A percentile compares a stretch with the other conserved stretches of the same genome.
Evolutionary conservation across 2,888 invertebrate genomes (phyloP).

Genomic region (Scaptomyza flava): DNA sequence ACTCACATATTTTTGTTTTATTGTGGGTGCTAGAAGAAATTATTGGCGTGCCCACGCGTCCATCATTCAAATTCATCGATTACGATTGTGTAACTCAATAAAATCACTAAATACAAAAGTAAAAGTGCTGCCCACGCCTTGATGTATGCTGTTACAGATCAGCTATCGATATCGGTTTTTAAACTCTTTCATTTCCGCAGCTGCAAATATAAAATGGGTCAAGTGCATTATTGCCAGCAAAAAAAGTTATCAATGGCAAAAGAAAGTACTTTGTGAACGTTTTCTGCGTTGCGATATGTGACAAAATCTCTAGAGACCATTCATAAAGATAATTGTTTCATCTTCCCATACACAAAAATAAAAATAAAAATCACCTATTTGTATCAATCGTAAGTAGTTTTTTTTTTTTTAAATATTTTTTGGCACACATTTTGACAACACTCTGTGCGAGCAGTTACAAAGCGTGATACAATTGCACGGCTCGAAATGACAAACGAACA

Average conservation of each 20-base stretch:
- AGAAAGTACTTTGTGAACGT: constrained; percentile 24
- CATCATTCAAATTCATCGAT: constrained; percentile 53
- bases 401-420: neutral
- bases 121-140: constrained; percentile 49
- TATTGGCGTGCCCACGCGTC: constrained; percentile 43
- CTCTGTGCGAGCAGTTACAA: constrained; percentile 16
- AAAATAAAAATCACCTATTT: neutral
- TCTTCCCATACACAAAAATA: neutral
- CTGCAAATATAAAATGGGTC: constrained; percentile 2
- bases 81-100: constrained; percentile 41
- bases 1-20: constrained; percentile 9
- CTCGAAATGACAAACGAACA: constrained; percentile 5
- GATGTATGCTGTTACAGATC: neutral
- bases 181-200: constrained; percentile 29
- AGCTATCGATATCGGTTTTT: constrained; percentile 32
- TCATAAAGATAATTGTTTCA: constrained; percentile 21
- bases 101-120: constrained; percentile 30
- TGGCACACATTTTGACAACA: neutral
- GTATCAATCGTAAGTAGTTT: neutral
- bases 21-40: constrained; percentile 14
- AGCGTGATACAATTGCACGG: constrained; percentile 46
- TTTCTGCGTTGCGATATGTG: no score
- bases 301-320: neutral
- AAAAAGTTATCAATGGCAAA: constrained; percentile 10
- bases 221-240: neutral